Conservation (phyloP, 2,888 invertebrate genomes). For the Azorinus chamasolen region DNA sequence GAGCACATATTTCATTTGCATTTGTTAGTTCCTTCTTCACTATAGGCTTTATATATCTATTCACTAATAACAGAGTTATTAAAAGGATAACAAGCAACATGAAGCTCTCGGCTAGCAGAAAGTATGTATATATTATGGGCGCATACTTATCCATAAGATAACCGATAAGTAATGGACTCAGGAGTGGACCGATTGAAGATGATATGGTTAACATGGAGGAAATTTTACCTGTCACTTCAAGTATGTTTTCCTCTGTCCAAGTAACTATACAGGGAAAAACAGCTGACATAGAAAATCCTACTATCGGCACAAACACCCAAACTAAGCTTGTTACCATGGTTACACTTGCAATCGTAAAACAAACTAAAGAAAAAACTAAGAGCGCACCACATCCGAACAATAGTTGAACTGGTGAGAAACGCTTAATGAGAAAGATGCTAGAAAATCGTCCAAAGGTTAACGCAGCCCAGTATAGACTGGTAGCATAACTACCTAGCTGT, state of each 20-base stretch:
- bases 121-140: slow-evolving; percentile 62
- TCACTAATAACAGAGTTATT: no score
- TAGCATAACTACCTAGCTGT: slow-evolving; percentile 43
- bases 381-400: slow-evolving; percentile 75
- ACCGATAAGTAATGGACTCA: slow-evolving; percentile 68
- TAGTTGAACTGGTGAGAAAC: slow-evolving; percentile 82
- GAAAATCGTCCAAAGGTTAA: slow-evolving; percentile 55
- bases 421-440: slow-evolving; percentile 73
- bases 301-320: slow-evolving; percentile 61
- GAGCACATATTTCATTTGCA: no score
- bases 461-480: slow-evolving; percentile 50
- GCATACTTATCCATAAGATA: slow-evolving; percentile 63
- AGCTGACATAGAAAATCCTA: slow-evolving; percentile 67
- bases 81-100: no score
- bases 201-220: slow-evolving; percentile 64
- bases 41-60: no score
- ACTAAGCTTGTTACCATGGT: slow-evolving; percentile 38
- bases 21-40: no score
- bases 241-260: slow-evolving; percentile 69
- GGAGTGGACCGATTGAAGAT: slow-evolving; percentile 51
- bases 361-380: slow-evolving; percentile 56
- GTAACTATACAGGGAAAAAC: slow-evolving; percentile 67
- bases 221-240: slow-evolving; percentile 65
- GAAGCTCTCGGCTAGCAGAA: slow-evolving; percentile 52
- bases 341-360: slow-evolving; percentile 55